Conservation (phyloP, 2,888 invertebrate genomes). For the Cheilosia pagana region DNA sequence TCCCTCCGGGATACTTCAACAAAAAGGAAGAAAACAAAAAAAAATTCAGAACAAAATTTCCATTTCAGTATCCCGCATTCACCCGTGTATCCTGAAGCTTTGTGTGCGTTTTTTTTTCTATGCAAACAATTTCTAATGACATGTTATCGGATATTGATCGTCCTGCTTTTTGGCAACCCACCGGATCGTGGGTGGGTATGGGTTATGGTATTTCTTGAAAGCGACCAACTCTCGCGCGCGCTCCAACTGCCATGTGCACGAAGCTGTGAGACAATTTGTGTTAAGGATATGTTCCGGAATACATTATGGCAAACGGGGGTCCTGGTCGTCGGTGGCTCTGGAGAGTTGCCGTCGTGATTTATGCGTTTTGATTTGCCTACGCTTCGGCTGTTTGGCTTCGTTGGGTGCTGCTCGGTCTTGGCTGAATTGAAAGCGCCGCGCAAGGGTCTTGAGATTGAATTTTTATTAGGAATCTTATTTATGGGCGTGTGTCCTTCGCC, state of each 20-base stretch:
- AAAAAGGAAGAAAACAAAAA: slow-evolving; percentile 12
- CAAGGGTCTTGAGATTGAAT: slow-evolving; percentile 74
- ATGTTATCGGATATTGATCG: slow-evolving; percentile 75
- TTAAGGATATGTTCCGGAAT: slow-evolving; percentile 83
- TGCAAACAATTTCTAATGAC: slow-evolving; percentile 75
- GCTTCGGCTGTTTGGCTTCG: slow-evolving; percentile 75
- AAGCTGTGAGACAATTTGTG: slow-evolving; percentile 82
- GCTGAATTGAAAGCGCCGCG: slow-evolving; percentile 62
- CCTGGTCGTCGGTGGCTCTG: slow-evolving; percentile 64
- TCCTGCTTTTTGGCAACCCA: slow-evolving; percentile 70
- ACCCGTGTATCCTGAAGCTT: slow-evolving; percentile 51
- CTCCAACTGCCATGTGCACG: slow-evolving; percentile 52
- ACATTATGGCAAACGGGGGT: slow-evolving; percentile 81
- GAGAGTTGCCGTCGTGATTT: slow-evolving; percentile 79
- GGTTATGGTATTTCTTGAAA: slow-evolving; percentile 37
- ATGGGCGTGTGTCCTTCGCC: slow-evolving; percentile 65
- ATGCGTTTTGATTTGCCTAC: slow-evolving; percentile 79
- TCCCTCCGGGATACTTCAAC: slow-evolving; percentile 77
- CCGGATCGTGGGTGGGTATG: slow-evolving; percentile 37
- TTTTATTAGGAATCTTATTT: slow-evolving; percentile 75
- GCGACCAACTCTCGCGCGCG: slow-evolving; percentile 24
- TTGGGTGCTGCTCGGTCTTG: slow-evolving; percentile 29
- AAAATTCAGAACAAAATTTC: slow-evolving; percentile 61
- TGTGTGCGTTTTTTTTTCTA: slow-evolving; percentile 36
- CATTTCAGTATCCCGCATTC: slow-evolving; percentile 61